Base-by-base conservation (phyloP, 2,113 vertebrate genomes). In the human region DNA sequence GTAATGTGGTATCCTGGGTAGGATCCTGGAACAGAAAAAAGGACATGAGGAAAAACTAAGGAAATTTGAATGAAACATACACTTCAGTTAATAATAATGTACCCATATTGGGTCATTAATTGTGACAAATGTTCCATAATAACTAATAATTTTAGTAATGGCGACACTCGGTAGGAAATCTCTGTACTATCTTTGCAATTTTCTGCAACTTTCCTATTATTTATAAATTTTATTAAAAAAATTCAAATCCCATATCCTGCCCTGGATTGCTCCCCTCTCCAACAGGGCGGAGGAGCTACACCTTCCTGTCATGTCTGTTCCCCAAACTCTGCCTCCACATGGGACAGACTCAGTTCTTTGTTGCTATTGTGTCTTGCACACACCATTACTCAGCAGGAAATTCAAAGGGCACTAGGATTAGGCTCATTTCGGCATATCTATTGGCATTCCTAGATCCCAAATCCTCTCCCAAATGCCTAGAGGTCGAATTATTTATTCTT, bases 131-230 rank as follows among this genome's bases (percentile, higher is more conserved):
- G 16, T 10, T 35, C 11, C 22, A 22, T 5, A n/a, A 57, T 59
- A 38, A 61, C 22, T 38, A 9, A 30, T 61, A 20, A 52, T 73
- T 23, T 10, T 57, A 80, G 32, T 38, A 90, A 61, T 25, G 72
- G 64, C 16, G 17, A 80, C 66, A 12, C 17, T 16, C 2, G n/a
- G 16, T 27, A 2, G 32, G 14, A 76, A 78, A 82, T 76, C 2
- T 75, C 43, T 61, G n/a, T 3, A 61, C 3, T 17, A 9, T 8
- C n/a, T 96, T 92, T 81, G 43, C 32, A 50, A 57, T 43, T 79
- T 94, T 95, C 32, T 61, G 27, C 81, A 89, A 73, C 43, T 55
- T 45, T 93, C 85, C n/a, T 73, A 48, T 48, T 66, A 30, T 70
- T 40, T 35, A 22, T 81, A 17, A 43, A 20, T 8, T 91, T 64